Evolutionary conservation across 2,888 invertebrate genomes (phyloP).

Genomic region (Cartodere bifasciata): DNA sequence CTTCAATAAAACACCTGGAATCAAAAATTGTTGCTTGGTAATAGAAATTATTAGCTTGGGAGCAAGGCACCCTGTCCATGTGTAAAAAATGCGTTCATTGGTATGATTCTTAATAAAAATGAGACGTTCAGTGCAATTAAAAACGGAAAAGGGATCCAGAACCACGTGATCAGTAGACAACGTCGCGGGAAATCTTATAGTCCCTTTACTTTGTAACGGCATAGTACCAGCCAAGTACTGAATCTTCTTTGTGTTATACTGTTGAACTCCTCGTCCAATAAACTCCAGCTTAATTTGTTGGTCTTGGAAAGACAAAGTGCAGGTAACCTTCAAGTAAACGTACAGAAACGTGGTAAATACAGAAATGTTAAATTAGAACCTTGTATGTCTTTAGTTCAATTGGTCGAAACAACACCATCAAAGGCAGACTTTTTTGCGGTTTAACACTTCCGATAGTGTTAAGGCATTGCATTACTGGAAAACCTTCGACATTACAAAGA

Average conservation of each 20-base stretch:
- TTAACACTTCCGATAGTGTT: conserved; percentile 5
- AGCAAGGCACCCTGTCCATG: conserved; percentile 30
- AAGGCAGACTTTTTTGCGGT: conserved; percentile 1
- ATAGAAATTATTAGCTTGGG: neutral
- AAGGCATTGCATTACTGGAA: conserved; percentile 7
- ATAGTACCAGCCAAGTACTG: conserved; percentile 3
- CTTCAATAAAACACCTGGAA: no score
- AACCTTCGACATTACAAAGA: conserved; percentile 8
- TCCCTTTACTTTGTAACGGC: conserved; percentile 3
- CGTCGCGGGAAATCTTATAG: conserved; percentile 13
- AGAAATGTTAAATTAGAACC: conserved; percentile 4
- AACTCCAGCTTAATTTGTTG: conserved; percentile 5
- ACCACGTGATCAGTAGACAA: conserved; percentile 31
- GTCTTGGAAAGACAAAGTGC: conserved; percentile 5
- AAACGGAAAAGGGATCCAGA: conserved; percentile 25
- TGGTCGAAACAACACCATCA: conserved; percentile 9
- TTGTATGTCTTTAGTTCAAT: conserved; percentile 9
- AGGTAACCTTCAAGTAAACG: conserved; percentile 4
- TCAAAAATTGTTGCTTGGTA: neutral
- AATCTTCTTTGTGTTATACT: conserved; percentile 6
- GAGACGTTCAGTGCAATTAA: conserved; percentile 26
- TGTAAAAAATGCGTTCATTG: conserved; percentile 27
- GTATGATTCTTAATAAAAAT: conserved; percentile 33
- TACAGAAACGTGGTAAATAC: no score
- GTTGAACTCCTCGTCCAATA: conserved; percentile 7